Conservation (phyloP, 1,140 invertebrate species). For the Yoshiicerus persimilis region DNA sequence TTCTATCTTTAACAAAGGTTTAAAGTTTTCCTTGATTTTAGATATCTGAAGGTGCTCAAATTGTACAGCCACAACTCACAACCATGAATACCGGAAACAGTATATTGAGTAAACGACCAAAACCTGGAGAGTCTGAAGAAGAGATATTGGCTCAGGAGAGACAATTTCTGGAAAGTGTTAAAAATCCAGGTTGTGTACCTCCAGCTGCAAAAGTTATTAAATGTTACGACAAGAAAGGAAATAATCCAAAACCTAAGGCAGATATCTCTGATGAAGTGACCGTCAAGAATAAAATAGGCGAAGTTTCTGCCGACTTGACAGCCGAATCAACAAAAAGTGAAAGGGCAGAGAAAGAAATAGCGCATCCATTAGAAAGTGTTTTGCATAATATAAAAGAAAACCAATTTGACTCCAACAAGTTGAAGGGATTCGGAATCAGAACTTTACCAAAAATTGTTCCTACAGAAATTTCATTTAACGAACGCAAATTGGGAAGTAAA, state of each 20-base stretch:
- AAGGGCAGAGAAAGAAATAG: neutral
- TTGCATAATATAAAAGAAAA: neutral
- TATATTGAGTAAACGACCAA: neutral
- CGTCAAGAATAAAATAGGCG: neutral
- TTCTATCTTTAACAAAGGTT: too few relatives aligned
- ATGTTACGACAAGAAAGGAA: neutral
- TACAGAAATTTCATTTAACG: neutral
- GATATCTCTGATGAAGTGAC: neutral
- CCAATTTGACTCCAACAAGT: neutral
- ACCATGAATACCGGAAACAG: neutral
- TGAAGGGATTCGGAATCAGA: neutral
- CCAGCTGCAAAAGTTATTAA: neutral
- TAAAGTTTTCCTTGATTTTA: too few relatives aligned
- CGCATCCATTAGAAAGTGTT: neutral
- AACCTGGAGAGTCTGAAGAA: constrained; percentile 32
- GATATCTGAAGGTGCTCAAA: too few relatives aligned
- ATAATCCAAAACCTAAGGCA: neutral
- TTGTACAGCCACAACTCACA: too few relatives aligned
- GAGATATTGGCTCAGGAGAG: constrained; percentile 4
- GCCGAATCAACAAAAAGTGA: neutral
- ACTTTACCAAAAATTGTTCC: neutral
- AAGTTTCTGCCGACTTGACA: too few relatives aligned
- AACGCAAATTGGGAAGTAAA: neutral
- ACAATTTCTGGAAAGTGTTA: constrained; percentile 15
- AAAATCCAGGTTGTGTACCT: neutral